Conservation (phyloP, 2,113 vertebrate species). For the Dromaius novaehollandiae region DNA sequence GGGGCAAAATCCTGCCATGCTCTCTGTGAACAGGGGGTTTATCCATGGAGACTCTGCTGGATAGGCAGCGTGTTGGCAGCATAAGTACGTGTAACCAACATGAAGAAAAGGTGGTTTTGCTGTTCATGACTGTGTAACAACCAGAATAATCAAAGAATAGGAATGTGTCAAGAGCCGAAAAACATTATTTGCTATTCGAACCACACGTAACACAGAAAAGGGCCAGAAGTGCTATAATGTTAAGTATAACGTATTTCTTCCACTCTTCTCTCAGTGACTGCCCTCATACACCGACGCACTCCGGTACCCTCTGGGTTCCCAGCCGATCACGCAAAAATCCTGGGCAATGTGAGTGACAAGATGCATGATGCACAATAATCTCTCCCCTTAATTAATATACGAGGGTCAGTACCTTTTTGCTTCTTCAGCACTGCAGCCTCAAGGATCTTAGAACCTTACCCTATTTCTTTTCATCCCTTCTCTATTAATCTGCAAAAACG, state of each 20-base stretch:
- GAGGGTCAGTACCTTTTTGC: background rate
- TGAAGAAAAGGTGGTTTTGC: background rate
- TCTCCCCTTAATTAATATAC: background rate
- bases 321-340: background rate
- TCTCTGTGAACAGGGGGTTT: background rate
- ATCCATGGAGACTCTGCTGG: background rate
- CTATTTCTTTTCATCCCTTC: background rate
- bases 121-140: background rate
- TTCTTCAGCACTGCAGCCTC: background rate
- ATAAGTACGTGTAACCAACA: fast-evolving
- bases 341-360: no score
- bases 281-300: background rate
- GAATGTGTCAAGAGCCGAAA: background rate
- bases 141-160: background rate
- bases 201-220: fast-evolving
- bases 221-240: background rate
- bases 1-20: fast-evolving
- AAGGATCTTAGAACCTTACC: background rate
- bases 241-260: fast-evolving
- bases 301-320: background rate
- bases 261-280: background rate
- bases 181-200: background rate
- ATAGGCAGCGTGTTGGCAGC: background rate
- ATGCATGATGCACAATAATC: background rate
- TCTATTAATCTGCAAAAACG: background rate